Base-by-base conservation (phyloP, 1,140 invertebrate species). In the Papilio aristodemus region DNA sequence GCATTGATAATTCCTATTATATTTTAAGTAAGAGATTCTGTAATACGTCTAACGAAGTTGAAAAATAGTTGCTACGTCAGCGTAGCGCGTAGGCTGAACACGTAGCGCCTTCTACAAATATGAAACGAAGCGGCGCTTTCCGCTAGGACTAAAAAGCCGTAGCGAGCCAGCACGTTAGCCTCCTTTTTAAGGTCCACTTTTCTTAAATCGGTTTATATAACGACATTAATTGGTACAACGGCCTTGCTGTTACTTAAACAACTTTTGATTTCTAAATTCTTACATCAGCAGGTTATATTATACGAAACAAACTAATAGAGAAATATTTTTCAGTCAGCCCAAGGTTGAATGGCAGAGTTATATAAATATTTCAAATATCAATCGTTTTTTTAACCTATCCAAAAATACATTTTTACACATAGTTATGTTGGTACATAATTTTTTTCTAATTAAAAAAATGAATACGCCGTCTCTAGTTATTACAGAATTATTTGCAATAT, bases 1-100 rank as follows among this genome's bases (percentile, higher is more conserved):
- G n/a, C n/a, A n/a, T 32, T 32, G 2, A 32, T 32, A 32, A 6
- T 32, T 3, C 6, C 27, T 6, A 6, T 3, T 32, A 32, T 6
- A 32, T 32, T 32, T 50, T 3, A 4, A 13, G 5, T 10, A 22
- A 2, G 10, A 22, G 46, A 54, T 54, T 11, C 6, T 32, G 14
- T 36, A 25, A 6, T 32, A 6, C 27, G 27, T 6, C 27, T 6
- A 11, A 68, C 14, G 10, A 59, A 78, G 72, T 72, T 75, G 70
- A 76, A 76, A 76, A 75, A 68, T 68, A 70, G 58, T 68, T 72
- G 59, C 59, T 57, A 68, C 41, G 22, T 62, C 62, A 54, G 43
- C 72, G 71, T 74, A 68, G 69, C 72, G 17, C 68, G 75, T 77
- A 76, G 79, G 68, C 75, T 46, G 67, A 43, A 37, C 73, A 77